Evolutionary conservation across 2,797 vertebrate genomes (phyloP), one percentile per base, ranked within the genome.

Genomic region (Pagetopsis macropterus): DNA sequence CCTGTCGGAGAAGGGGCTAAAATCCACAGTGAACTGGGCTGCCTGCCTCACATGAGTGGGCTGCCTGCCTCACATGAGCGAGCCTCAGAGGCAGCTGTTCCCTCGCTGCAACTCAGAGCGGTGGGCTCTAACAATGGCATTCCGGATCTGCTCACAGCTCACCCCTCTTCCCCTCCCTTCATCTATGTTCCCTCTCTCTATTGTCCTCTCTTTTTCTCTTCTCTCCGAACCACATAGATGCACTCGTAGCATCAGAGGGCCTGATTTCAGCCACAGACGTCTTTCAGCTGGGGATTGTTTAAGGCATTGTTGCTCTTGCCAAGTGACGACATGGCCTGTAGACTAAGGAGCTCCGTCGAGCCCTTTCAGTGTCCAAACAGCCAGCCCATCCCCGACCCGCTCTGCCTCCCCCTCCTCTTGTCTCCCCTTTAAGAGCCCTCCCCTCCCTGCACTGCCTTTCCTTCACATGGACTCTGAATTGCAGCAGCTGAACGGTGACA

Each of bases 401-500:
- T 51, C 65, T 37, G n/a, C 46, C 60, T 57, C 69, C 76, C 69
- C 51, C 65, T 64, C 48, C 61, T 48, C 67, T 62, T 4, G 9
- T 67, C 69, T 78, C 43, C 69, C 21, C 66, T 59, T 16, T 17
- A 45, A 48, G 57, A 68, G 40, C 75, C 80, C 79, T 54, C 79
- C 85, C 77, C 55, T 80, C 52, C 17, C 56, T 33, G 46, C 46
- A 64, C 60, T 46, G 70, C 57, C 68, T 67, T 75, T 60, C 80
- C 69, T 83, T 71, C 62, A 65, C 79, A 84, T 52, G 77, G 70
- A 70, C 78, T 67, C 75, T 87, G 82, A 92, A 84, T 74, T 73
- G 75, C 83, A 92, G 93, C 92, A 93, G 92, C 92, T 92, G 90
- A 92, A 89, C 44, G 5, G 75, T 86, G 90, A 93, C 89, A 91